Evolutionary conservation across 53 echinoderm and acorn worm species (phyloP).

Genomic region (Echinarachnius parma): DNA sequence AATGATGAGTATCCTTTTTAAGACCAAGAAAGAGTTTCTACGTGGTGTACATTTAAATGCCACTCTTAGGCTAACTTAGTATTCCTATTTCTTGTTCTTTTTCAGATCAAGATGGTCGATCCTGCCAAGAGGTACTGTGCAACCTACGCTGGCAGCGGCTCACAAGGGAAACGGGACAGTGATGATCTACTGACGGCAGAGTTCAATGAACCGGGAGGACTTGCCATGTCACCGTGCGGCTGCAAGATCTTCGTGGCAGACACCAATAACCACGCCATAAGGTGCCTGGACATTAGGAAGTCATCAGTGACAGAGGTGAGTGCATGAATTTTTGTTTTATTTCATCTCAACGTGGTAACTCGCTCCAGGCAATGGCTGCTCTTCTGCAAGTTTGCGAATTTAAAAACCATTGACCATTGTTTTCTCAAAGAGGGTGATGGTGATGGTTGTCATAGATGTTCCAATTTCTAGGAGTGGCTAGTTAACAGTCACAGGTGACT

Average conservation of each 20-base stretch:
- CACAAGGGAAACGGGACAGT: conserved; percentile 68
- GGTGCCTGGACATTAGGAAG: conserved; percentile 60
- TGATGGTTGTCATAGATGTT: too few species aligned
- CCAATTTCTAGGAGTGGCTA: too few species aligned
- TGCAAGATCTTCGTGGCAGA: conserved; percentile 77
- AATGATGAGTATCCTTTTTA: too few species aligned
- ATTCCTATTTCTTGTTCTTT: conserved; percentile 2
- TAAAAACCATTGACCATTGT: too few species aligned
- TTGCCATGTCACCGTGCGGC: conserved; percentile 70
- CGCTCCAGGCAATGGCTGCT: too few species aligned
- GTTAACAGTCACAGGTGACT: too few species aligned
- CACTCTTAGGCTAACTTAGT: too few species aligned
- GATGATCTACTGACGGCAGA: conserved; percentile 54
- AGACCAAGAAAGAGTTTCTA: too few species aligned
- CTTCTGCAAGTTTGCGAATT: too few species aligned
- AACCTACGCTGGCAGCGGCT: conserved; percentile 80
- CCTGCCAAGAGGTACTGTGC: conserved; percentile 64
- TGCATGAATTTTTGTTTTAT: not conserved
- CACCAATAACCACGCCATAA: conserved; percentile 83
- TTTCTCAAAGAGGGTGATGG: too few species aligned
- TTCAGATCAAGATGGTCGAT: conserved; percentile 88
- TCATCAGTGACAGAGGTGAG: conserved; percentile 71
- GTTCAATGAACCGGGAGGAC: conserved; percentile 97
- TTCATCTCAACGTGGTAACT: too few species aligned
- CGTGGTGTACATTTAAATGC: too few species aligned